A percentile compares a stretch with the other conserved stretches of the same genome.
phyloP scores from a whole-genome alignment of 2,113 vertebrate species.

The Arenaria interpres region DNA sequence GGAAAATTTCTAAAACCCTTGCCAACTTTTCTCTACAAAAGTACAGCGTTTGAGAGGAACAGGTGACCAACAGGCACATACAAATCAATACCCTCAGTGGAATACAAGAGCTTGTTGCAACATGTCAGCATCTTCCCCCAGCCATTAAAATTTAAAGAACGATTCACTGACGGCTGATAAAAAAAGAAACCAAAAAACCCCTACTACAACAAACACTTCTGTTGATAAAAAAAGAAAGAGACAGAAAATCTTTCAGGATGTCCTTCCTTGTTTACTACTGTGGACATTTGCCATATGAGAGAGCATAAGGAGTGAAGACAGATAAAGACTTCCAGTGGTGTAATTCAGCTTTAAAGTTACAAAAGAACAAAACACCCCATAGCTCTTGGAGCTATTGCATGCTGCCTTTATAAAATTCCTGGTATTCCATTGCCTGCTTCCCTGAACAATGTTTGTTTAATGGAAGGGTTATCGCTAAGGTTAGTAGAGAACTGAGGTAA shows the following conservation, averaged over 20 bases:
- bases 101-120: neutral
- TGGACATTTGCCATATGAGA: constrained; percentile 16
- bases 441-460: neutral
- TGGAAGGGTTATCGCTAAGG: neutral
- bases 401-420: neutral
- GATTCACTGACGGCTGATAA: neutral
- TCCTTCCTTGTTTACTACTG: constrained; percentile 58
- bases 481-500: neutral
- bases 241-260: constrained; percentile 69
- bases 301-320: neutral
- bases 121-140: neutral
- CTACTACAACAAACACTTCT: neutral
- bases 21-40: neutral
- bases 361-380: neutral
- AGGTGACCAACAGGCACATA: neutral
- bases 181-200: neutral
- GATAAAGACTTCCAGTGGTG: neutral
- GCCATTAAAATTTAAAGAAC: neutral
- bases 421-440: neutral
- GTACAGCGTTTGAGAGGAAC: neutral
- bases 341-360: neutral
- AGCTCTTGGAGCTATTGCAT: neutral
- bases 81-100: neutral
- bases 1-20: neutral
- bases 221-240: neutral